Conservation (phyloP, 2,113 vertebrate genomes). For the Dicerorhinus sumatrensis region DNA sequence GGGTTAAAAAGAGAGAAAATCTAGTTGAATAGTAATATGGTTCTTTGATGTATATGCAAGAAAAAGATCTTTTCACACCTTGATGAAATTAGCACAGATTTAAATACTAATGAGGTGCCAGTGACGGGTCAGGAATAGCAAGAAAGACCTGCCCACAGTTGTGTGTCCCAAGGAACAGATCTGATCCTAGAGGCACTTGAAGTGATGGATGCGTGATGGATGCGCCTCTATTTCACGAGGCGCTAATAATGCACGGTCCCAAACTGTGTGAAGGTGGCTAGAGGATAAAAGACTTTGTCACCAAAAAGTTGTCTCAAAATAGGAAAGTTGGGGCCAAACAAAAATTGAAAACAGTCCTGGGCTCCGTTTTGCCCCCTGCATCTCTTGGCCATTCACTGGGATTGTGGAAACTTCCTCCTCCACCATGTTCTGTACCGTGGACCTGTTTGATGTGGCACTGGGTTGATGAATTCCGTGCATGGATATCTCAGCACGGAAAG, state of each 20-base stretch:
- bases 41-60: constrained; percentile 89
- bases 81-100: constrained; percentile 90
- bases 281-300: constrained; percentile 66
- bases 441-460: rapidly evolving
- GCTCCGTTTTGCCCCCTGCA: too few species aligned
- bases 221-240: constrained; percentile 65
- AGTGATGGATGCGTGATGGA: constrained; percentile 52
- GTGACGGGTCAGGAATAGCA: constrained; percentile 80
- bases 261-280: constrained; percentile 58
- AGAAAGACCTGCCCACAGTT: constrained; percentile 66
- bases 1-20: constrained; percentile 66
- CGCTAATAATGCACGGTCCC: constrained; percentile 40
- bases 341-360: rapidly evolving
- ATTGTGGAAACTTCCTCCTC: rapidly evolving
- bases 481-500: neutral
- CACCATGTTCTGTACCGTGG: rapidly evolving
- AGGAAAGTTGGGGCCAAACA: rapidly evolving
- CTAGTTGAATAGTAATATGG: constrained; percentile 84
- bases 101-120: constrained; percentile 88
- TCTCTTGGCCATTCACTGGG: rapidly evolving
- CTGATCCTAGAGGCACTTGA: constrained; percentile 64
- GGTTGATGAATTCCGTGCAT: rapidly evolving
- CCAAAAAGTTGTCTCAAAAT: constrained; percentile 54
- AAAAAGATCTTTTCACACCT: constrained; percentile 89
- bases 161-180: constrained; percentile 74